Base-by-base conservation (phyloP, 2,113 vertebrate species). In the Mastomys coucha region DNA sequence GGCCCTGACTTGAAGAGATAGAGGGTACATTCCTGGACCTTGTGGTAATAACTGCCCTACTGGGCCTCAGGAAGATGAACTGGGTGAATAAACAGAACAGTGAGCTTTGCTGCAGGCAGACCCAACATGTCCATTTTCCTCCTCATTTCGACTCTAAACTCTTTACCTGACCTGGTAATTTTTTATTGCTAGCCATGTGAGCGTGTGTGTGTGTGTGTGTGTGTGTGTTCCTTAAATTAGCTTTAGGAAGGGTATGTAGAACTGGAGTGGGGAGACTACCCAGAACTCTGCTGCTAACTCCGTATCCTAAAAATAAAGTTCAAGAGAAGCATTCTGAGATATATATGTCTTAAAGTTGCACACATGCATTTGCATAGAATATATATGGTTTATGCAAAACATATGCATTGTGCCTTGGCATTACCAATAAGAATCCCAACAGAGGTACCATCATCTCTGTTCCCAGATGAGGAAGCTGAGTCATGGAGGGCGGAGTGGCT, bases 271-370 rank as follows among this genome's bases (percentile, higher is more conserved):
- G 39, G 24, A n/a, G 42, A 1, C 22, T 28, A 70, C 22, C 8
- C 31, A 24, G 24, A 17, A 12, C 9, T 80, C 24, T 5, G 31
- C n/a, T 89, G 91, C 20, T 45, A 88, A 89, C 45, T 88, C 26
- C 88, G 31, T 78, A 33, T 69, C 42, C 49, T 86, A 89, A 92
- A 97, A 85, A 26, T 17, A 93, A 20, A 63, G 4, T 90, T 96
- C 16, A 60, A 81, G 65, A 90, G 95, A 96, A 80, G 22, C 77
- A 5, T 84, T 85, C 63, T 93, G 90, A 63, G 33, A 16, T 87
- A 20, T 31, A 20, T 42, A 81, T 19, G 3, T 85, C 19, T 93
- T 0, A 85, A 73, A 87, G 7, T 86, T 78, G 49, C 65, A 4
- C 56, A 14, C 14, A 45, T 76, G 4, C 39, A 10, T 56, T 8